Percentiles rank a stretch among this genome's conserved stretches.
Conservation (phyloP, 2,888 invertebrate species). For the Trichogramma dendrolimi region DNA sequence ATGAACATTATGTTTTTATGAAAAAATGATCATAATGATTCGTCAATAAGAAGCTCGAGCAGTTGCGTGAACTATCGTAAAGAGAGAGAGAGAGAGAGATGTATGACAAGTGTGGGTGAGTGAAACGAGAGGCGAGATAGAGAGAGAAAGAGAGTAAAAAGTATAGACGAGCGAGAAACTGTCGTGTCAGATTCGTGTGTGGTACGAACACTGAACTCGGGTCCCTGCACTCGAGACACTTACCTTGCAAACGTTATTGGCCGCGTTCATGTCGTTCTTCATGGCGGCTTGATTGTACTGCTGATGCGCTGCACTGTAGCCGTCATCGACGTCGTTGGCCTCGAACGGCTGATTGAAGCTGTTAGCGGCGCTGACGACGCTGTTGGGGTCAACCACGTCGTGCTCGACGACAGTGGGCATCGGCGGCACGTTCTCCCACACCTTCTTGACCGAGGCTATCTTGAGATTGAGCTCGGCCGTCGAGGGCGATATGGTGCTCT, state of each 20-base stretch:
- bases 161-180: too few species aligned
- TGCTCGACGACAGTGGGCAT: slow-evolving; percentile 69
- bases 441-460: slow-evolving; percentile 88
- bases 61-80: too few species aligned
- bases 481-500: slow-evolving; percentile 72
- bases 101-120: too few species aligned
- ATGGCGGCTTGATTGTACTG: slow-evolving; percentile 55
- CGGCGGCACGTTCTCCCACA: slow-evolving; percentile 67
- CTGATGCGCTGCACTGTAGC: slow-evolving; percentile 57
- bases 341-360: slow-evolving; percentile 51
- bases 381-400: slow-evolving; percentile 52
- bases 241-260: slow-evolving; percentile 73
- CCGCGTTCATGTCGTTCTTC: slow-evolving; percentile 56
- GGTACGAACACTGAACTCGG: too few species aligned
- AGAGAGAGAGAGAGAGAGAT: too few species aligned
- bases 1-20: too few species aligned
- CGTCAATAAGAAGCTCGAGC: too few species aligned
- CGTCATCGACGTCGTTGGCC: slow-evolving; percentile 55
- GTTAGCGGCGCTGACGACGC: slow-evolving; percentile 50
- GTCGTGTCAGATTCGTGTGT: too few species aligned
- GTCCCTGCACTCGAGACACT: slow-evolving; percentile 18
- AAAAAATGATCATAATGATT: too few species aligned
- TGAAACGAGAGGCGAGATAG: too few species aligned
- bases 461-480: slow-evolving; percentile 90
- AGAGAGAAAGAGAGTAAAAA: too few species aligned